Evolutionary conservation across 2,888 invertebrate genomes (phyloP), one percentile per base, ranked within the genome.

Genomic region (Eueremaeus valkanovi): DNA sequence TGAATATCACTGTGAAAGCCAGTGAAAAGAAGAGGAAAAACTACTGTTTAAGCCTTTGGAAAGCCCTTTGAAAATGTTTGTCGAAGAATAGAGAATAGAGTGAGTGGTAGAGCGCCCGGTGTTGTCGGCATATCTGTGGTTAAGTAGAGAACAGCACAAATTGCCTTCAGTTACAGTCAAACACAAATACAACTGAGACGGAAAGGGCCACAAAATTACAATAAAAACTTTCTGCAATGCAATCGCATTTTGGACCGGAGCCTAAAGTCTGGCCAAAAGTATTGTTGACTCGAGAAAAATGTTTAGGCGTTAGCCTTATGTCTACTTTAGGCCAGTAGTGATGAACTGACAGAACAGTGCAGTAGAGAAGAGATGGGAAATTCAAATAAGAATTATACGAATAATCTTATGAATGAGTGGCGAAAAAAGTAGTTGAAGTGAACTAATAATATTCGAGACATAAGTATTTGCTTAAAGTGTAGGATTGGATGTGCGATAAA

Each of bases 201-300:
- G 21, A 55, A 55, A 27, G 55, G 55, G 55, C 27, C 24, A 55
- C 55, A 55, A 55, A 55, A 55, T 55, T 55, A 55, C 55, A 55
- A 55, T 55, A 55, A 55, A 55, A 55, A 27, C 27, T 27, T 51
- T 27, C 9, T 55, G n/a, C 27, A 1, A 24, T 55, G 13, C 55
- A 51, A 51, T n/a, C 3, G 51, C 21, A 8, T 24, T 55, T 27
- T 45, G 18, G 42, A 55, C 5, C 21, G 55, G 55, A 27, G 55
- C 24, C 55, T 55, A 55, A 55, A 55, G 55, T 55, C 55, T 55
- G 55, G 11, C 24, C 27, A 24, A 55, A 55, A 24, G 16, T 24
- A 27, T 9, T 27, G 18, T 45, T 45, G 45, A 45, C 11, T 45
- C 18, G 45, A 45, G 3, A 45, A 18, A 45, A 45, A 45, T 45